Conservation (phyloP, 2,888 invertebrate genomes). For the Amphipoea oculea region DNA sequence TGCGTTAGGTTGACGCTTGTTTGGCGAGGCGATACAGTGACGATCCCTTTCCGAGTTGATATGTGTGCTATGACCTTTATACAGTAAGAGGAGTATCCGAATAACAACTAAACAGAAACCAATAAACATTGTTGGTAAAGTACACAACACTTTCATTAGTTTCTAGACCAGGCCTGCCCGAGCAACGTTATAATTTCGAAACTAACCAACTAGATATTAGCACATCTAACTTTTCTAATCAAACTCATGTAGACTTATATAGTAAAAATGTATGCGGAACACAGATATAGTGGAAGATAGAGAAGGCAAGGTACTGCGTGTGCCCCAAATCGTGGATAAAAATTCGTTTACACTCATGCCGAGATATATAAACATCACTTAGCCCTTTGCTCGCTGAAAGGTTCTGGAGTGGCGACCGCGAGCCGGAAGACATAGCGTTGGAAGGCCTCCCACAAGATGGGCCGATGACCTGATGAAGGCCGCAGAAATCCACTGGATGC, state of each 20-base stretch:
- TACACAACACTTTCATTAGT: constrained; percentile 49
- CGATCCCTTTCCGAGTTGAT: no score
- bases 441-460: no score
- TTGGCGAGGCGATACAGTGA: no score
- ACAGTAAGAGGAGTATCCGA: constrained; percentile 9
- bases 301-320: constrained; percentile 3
- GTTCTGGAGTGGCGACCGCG: no score
- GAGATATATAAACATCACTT: background rate
- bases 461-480: no score
- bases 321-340: background rate
- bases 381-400: background rate
- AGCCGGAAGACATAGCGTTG: no score
- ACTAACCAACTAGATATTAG: constrained; percentile 60
- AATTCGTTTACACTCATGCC: background rate
- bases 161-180: constrained; percentile 18
- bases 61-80: background rate
- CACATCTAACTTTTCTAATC: constrained; percentile 65
- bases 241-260: constrained; percentile 51
- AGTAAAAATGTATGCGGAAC: constrained; percentile 53
- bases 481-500: no score
- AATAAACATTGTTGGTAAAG: constrained; percentile 51
- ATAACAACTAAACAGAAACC: constrained; percentile 46
- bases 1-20: no score
- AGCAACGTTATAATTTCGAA: constrained; percentile 53
- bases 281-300: background rate